Base-by-base conservation (phyloP, 2,113 vertebrate genomes). In the Spea bombifrons region DNA sequence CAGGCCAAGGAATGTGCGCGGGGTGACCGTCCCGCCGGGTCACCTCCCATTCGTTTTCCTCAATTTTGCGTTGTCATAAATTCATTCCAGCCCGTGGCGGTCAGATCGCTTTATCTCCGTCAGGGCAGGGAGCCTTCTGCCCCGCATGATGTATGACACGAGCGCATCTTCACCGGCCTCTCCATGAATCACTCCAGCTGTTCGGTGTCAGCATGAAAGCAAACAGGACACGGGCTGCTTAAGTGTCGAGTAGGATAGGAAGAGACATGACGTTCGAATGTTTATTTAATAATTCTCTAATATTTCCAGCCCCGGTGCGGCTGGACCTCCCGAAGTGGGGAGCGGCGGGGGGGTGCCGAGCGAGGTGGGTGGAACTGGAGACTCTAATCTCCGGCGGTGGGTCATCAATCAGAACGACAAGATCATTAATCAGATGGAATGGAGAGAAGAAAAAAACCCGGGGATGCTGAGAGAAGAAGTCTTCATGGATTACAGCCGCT, bases 1-100 rank as follows among this genome's bases (percentile, higher is more conserved):
- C 89, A 91, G 91, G 89, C 91, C 88, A 73, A 83, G 13, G 0
- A 85, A 82, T 85, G 88, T 89, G 92, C 88, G 89, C 73, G 84
- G 92, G 77, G 91, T 92, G 90, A 89, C 89, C 89, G 89, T 90
- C 92, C 92, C 88, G 85, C 77, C 86, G 87, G 92, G 92, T 93
- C 92, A 93, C 90, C 90, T 92, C 88, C 91, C 92, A 93, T 93
- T 93, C 93, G 92, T 93, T 93, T 93, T 91, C 90, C 90, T 93
- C 92, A 92, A 92, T 93, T 93, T 93, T 92, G 92, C 93, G 91
- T 93, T 93, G 92, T 93, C 92, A 93, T 96, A 96, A 95, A 96
- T 96, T 96, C 94, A 94, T 95, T 92, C 91, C 90, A 92, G 89
- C 90, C 92, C 88, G 89, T 90, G 86, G 92, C 92, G 93, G 89